A percentile compares a stretch with the other conserved stretches of the same genome.
These are phyloP conservation scores for Temnothorax unifasciatus DNA, from an alignment of 2,888 invertebrate species.

Conservation along the genomic window DNA sequence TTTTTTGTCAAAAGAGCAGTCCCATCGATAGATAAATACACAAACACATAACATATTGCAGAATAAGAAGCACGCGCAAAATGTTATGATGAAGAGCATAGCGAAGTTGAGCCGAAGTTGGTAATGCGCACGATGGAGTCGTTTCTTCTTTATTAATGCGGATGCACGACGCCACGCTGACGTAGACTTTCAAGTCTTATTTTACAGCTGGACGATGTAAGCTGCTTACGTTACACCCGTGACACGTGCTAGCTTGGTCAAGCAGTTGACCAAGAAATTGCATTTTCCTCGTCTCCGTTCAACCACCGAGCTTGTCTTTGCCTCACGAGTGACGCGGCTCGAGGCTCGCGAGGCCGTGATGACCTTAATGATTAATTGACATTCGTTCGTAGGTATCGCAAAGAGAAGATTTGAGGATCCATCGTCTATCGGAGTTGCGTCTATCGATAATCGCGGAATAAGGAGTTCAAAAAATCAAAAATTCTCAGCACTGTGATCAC, in stretches of 20 bases:
- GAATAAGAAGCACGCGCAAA: background rate
- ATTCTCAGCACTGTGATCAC: no score
- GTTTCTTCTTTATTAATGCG: constrained; percentile 42
- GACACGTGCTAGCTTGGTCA: constrained; percentile 18
- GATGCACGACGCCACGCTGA: constrained; percentile 31
- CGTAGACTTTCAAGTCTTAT: constrained; percentile 45
- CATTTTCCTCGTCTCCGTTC: constrained; percentile 16
- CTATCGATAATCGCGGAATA: background rate
- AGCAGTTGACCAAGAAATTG: constrained; percentile 39
- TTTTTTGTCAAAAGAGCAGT: background rate
- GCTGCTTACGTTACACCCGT: constrained; percentile 37
- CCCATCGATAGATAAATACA: background rate
- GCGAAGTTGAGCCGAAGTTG: background rate
- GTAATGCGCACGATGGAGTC: background rate
- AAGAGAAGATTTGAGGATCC: background rate
- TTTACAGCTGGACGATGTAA: constrained; percentile 40
- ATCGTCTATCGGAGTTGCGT: background rate
- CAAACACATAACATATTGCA: background rate
- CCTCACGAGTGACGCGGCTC: background rate
- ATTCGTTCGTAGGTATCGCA: background rate
- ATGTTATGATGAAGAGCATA: background rate
- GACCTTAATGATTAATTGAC: constrained; percentile 31
- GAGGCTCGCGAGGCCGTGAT: background rate
- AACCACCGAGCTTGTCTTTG: constrained; percentile 12
- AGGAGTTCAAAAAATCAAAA: background rate